Evolutionary conservation across 2,113 vertebrate genomes (phyloP).

Genomic region (Scomber japonicus): DNA sequence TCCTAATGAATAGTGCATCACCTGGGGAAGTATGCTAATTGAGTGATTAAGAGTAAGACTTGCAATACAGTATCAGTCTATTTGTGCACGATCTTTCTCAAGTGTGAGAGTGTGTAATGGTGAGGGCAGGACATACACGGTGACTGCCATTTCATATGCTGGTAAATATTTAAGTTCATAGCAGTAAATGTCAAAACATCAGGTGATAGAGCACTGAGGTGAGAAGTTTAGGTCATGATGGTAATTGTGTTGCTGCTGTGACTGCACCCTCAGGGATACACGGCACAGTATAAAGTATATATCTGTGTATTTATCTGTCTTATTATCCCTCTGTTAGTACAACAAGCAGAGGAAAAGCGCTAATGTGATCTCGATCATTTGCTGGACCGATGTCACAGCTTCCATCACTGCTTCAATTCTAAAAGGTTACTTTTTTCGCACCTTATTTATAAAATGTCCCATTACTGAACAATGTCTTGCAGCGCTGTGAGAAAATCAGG

Average conservation of each 20-base stretch:
- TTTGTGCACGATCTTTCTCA: slow-evolving; percentile 22
- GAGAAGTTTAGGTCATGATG: slow-evolving; percentile 24
- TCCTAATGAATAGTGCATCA: slow-evolving; percentile 26
- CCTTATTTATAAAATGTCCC: slow-evolving; percentile 48
- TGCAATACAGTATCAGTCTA: neutral
- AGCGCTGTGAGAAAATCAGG: slow-evolving; percentile 46
- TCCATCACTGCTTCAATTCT: slow-evolving; percentile 23
- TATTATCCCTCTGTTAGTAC: slow-evolving; percentile 18
- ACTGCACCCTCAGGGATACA: slow-evolving; percentile 37
- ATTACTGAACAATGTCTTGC: slow-evolving; percentile 41
- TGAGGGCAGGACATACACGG: neutral
- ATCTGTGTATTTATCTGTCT: slow-evolving; percentile 26
- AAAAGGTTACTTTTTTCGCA: slow-evolving; percentile 43
- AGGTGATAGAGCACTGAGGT: slow-evolving; percentile 16
- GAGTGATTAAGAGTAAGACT: slow-evolving; percentile 25
- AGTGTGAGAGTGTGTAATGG: neutral
- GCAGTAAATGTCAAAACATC: neutral
- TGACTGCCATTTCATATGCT: slow-evolving; percentile 9
- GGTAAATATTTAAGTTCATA: neutral
- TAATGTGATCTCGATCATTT: slow-evolving; percentile 14
- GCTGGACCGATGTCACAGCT: neutral
- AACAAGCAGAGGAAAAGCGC: slow-evolving; percentile 14
- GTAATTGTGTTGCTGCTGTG: slow-evolving; percentile 4
- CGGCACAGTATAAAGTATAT: neutral
- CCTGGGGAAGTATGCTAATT: slow-evolving; percentile 17